These are phyloP conservation scores for Sarcophilus harrisii DNA, from an alignment of 2,797 vertebrate genomes.

Conservation along the genomic window DNA sequence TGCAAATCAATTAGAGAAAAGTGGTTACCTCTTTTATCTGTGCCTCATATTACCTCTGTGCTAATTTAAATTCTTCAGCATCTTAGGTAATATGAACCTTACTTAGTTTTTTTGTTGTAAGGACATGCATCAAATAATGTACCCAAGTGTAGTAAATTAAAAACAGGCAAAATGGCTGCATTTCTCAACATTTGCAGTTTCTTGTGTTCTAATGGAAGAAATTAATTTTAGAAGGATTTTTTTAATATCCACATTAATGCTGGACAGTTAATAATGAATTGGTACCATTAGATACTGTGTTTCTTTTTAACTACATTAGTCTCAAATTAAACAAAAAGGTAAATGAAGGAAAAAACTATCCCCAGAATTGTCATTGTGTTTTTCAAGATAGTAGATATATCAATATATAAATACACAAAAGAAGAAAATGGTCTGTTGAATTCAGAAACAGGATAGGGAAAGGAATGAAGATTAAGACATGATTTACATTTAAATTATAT, in stretches of 20 bases:
- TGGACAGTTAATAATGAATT: too few relatives aligned
- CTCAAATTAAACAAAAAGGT: background rate
- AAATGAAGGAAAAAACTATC: background rate
- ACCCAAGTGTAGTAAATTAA: background rate
- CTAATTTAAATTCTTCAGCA: background rate
- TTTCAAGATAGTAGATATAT: rapidly evolving
- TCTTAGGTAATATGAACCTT: rapidly evolving
- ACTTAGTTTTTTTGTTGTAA: background rate
- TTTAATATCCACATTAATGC: background rate
- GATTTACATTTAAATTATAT: rapidly evolving
- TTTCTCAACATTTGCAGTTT: background rate
- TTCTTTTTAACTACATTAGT: background rate
- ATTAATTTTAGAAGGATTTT: background rate
- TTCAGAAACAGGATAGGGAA: rapidly evolving
- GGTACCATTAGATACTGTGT: background rate
- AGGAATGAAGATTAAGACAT: too few relatives aligned
- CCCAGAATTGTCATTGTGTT: background rate
- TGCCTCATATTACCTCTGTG: background rate
- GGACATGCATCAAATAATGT: rapidly evolving
- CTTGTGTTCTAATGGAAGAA: background rate
- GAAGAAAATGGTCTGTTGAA: rapidly evolving
- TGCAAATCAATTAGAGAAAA: background rate
- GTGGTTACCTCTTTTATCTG: background rate
- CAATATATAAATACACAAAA: background rate
- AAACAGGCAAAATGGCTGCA: background rate